Percentiles rank a stretch among this genome's conserved stretches.
These are phyloP conservation scores for Prunella strophiata DNA, from an alignment of 2,797 vertebrate genomes.

Conservation along the genomic window DNA sequence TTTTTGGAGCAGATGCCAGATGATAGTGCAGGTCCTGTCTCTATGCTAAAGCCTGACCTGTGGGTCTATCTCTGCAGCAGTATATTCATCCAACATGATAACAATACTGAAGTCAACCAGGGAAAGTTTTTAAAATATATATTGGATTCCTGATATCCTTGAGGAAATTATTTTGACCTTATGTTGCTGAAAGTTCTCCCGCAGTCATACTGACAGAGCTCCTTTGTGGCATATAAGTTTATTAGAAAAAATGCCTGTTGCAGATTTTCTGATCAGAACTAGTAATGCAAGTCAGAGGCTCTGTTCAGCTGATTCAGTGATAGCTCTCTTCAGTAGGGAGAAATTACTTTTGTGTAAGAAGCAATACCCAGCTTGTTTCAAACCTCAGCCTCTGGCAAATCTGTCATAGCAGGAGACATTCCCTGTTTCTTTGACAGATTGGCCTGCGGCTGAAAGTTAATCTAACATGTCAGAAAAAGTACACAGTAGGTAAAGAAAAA, in stretches of 20 bases:
- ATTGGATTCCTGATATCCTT: constrained; percentile 55
- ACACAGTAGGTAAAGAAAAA: constrained; percentile 56
- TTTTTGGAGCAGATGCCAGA: constrained; percentile 1
- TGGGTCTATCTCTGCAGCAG: constrained; percentile 19
- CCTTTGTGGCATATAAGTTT: constrained; percentile 62
- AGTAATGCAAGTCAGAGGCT: constrained; percentile 67
- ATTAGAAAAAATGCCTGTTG: constrained; percentile 65
- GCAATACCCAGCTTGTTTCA: constrained; percentile 78
- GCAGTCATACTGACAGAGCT: constrained; percentile 45
- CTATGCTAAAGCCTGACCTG: not conserved
- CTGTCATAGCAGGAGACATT: constrained; percentile 79
- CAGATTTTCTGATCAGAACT: constrained; percentile 70
- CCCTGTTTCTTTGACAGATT: constrained; percentile 82
- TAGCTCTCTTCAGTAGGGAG: constrained; percentile 69
- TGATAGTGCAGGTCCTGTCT: not conserved
- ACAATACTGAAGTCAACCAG: constrained; percentile 24
- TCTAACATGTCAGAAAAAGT: constrained; percentile 79
- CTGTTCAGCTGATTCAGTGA: constrained; percentile 73
- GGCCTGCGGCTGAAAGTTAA: constrained; percentile 79
- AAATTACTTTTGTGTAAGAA: constrained; percentile 79
- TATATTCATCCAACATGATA: constrained; percentile 17
- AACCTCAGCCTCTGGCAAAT: constrained; percentile 79
- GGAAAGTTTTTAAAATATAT: constrained; percentile 56
- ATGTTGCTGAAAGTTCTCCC: constrained; percentile 53
- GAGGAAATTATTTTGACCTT: constrained; percentile 70